Evolutionary conservation across 2,113 vertebrate species (phyloP), one percentile per base, ranked within the genome.

Genomic region (Pseudorectes ferrugineus): DNA sequence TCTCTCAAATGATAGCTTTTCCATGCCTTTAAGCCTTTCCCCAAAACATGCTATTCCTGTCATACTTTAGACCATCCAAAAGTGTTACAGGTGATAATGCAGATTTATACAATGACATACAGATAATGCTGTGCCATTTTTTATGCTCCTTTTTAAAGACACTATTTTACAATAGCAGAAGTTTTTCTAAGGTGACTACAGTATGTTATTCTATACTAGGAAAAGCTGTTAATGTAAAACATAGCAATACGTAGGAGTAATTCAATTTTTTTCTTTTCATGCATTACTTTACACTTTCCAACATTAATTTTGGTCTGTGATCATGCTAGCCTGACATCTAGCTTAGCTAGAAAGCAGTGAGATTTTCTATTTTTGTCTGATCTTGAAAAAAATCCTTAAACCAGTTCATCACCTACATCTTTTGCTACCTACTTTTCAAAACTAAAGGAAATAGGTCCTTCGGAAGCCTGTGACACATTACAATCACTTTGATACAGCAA

Each of bases 151-250:
- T 88, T 86, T 58, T 45, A 52, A 92, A 91, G 58, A 15, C 18
- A 29, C 38, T 68, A 48, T 82, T 85, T 75, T 76, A 93, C 91
- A 94, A 89, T 36, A 92, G 63, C 42, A 77, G 33, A 77, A 92
- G 58, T 78, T 92, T 93, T 92, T 67, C 87, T 93, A 68, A 95
- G 87, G 81, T 95, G 35, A 85, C 81, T 95, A 77, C 81, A 68
- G 83, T 63, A 91, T 66, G 54, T 59, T 76, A 82, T 79, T 91
- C 85, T 79, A 91, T 89, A 82, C 58, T 59, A 54, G 58, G 83
- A 89, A 88, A 88, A 95, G 72, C 40, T 93, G 77, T 70, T 94
- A 83, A 87, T 89, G 66, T 91, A 97, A 92, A 96, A 95, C 74
- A 86, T 49, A 93, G 91, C 70, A 82, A 91, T 88, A 72, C 1